Conservation (phyloP, 2,113 vertebrate species). For the Sapajus apella region DNA sequence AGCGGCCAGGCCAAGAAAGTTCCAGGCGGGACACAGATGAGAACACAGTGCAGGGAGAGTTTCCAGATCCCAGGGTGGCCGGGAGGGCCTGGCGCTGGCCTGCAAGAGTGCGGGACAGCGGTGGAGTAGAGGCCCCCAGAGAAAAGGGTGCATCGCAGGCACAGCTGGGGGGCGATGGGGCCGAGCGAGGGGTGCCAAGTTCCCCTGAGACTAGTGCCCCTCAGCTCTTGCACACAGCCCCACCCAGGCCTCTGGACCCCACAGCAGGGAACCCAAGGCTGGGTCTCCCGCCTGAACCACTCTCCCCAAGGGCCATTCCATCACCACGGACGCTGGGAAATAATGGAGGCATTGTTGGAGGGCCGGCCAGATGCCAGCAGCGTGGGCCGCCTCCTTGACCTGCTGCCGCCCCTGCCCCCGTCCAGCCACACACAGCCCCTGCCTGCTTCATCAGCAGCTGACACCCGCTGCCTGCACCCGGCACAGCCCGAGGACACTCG, state of each 20-base stretch:
- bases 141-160: no score
- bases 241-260: no score
- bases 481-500: rapidly evolving
- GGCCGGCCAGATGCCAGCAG: conserved; percentile 86
- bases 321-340: conserved; percentile 26
- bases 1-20: not conserved
- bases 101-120: rapidly evolving
- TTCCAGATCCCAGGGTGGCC: not conserved
- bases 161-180: not conserved
- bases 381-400: conserved; percentile 75
- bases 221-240: not conserved
- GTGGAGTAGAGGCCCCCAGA: not conserved
- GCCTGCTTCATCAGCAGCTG: not conserved
- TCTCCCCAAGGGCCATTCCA: conserved; percentile 1
- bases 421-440: not conserved
- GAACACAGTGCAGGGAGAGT: no score
- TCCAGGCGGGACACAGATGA: rapidly evolving
- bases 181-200: no score
- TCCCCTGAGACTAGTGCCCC: not conserved
- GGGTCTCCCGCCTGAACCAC: not conserved
- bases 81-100: not conserved
- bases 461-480: not conserved
- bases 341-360: conserved; percentile 88
- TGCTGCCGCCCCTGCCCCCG: conserved; percentile 76
- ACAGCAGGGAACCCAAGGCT: not conserved